Conservation (phyloP, 1,140 invertebrate genomes). For the Drosophila willistoni region DNA sequence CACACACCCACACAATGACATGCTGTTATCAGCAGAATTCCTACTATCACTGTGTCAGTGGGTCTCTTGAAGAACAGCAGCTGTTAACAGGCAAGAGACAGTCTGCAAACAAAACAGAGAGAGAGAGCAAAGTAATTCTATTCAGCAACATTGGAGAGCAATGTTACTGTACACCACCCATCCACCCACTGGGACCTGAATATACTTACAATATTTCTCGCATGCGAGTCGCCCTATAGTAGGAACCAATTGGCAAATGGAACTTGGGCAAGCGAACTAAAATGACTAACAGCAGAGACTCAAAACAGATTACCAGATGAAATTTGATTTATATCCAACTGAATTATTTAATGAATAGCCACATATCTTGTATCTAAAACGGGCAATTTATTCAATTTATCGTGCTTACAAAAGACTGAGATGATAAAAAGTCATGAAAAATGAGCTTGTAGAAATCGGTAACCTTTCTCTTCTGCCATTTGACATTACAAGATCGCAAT, state of each 20-base stretch:
- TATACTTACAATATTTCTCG: constrained; percentile 23
- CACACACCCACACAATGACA: constrained; percentile 45
- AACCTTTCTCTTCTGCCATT: too few relatives aligned
- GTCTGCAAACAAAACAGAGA: not conserved
- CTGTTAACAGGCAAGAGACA: constrained; percentile 24
- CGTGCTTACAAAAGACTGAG: too few relatives aligned
- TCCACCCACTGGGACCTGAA: not conserved
- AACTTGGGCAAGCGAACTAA: constrained; percentile 8
- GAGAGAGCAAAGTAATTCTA: not conserved
- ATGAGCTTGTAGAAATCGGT: too few relatives aligned
- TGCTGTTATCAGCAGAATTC: constrained; percentile 62
- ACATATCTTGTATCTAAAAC: not conserved
- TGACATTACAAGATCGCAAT: too few relatives aligned
- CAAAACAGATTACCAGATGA: not conserved
- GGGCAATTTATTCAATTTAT: not conserved
- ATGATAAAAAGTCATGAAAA: too few relatives aligned
- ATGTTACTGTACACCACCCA: constrained; percentile 1
- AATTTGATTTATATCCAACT: not conserved
- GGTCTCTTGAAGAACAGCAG: constrained; percentile 46
- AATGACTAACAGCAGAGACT: not conserved
- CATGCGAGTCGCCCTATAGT: constrained; percentile 32
- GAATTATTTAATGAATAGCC: not conserved
- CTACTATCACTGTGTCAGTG: constrained; percentile 75
- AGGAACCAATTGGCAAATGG: constrained; percentile 18
- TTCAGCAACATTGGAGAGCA: not conserved